Percentiles rank a stretch among this genome's conserved stretches.
These are phyloP conservation scores for Tenthredo notha DNA, from an alignment of 2,888 invertebrate genomes.

Conservation along the genomic window DNA sequence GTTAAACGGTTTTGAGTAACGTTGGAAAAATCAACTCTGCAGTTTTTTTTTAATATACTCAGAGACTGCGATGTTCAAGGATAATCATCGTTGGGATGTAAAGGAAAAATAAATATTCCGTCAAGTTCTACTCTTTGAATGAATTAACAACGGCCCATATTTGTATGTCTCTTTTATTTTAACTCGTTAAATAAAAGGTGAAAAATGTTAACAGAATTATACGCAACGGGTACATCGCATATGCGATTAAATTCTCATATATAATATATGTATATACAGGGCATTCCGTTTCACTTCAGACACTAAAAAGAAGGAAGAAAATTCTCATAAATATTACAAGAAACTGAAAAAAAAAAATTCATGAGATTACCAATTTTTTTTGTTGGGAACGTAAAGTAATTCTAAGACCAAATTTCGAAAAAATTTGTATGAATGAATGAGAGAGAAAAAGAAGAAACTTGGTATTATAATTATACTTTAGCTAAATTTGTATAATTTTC, in stretches of 20 bases:
- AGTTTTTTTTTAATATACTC: slow-evolving; percentile 22
- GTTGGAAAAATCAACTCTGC: background rate
- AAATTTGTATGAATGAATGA: background rate
- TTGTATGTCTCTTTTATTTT: background rate
- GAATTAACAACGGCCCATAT: slow-evolving; percentile 25
- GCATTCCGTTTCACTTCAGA: no score
- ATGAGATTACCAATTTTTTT: no score
- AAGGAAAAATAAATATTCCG: background rate
- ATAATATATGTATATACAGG: no score
- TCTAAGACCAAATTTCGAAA: no score
- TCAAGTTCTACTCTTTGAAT: slow-evolving; percentile 31
- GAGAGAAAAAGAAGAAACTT: background rate
- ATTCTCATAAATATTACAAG: no score
- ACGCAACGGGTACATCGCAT: background rate
- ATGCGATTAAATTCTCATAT: background rate
- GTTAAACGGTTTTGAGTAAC: background rate
- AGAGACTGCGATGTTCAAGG: slow-evolving; percentile 14
- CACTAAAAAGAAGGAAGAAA: no score
- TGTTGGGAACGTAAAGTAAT: no score
- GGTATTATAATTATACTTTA: background rate
- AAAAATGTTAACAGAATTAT: slow-evolving; percentile 18
- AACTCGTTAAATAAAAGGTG: background rate
- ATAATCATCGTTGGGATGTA: background rate
- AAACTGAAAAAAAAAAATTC: background rate
- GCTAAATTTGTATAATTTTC: background rate